Evolutionary conservation across 2,888 invertebrate species (phyloP).

Genomic region (Cryptus armator): DNA sequence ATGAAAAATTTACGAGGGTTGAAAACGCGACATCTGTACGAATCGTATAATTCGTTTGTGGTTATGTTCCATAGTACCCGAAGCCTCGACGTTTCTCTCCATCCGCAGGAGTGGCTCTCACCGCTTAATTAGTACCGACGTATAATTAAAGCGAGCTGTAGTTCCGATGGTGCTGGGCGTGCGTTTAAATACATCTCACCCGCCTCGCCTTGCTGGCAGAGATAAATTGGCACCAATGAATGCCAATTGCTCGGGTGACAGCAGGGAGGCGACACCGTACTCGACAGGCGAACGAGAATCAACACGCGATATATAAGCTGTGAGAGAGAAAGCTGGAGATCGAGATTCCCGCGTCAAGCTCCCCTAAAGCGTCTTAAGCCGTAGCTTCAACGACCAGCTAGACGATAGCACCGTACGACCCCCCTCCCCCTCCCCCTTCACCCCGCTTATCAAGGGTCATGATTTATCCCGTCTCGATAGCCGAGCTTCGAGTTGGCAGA

Average conservation of each 20-base stretch:
- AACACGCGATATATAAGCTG: conserved; percentile 31
- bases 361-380: conserved; percentile 72
- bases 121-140: conserved; percentile 76
- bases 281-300: conserved; percentile 30
- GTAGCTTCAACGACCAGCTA: conserved; percentile 67
- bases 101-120: conserved; percentile 54
- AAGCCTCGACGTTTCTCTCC: conserved; percentile 38
- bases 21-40: neutral
- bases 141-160: conserved; percentile 72
- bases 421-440: conserved; percentile 29
- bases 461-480: conserved; percentile 71
- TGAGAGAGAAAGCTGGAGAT: conserved; percentile 57
- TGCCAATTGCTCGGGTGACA: conserved; percentile 73
- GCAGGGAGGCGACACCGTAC: conserved; percentile 19
- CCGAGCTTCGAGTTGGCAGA: conserved; percentile 9
- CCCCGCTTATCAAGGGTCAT: conserved; percentile 29
- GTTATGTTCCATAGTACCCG: neutral
- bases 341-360: conserved; percentile 63
- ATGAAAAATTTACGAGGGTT: conserved; percentile 7
- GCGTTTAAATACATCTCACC: conserved; percentile 73
- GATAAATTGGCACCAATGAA: conserved; percentile 78
- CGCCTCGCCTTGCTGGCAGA: conserved; percentile 68
- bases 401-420: conserved; percentile 68
- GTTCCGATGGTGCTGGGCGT: conserved; percentile 31
- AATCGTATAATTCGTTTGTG: neutral